These are phyloP conservation scores for Brachypalpus laphriformis DNA, from an alignment of 2,888 invertebrate genomes.

Conservation along the genomic window DNA sequence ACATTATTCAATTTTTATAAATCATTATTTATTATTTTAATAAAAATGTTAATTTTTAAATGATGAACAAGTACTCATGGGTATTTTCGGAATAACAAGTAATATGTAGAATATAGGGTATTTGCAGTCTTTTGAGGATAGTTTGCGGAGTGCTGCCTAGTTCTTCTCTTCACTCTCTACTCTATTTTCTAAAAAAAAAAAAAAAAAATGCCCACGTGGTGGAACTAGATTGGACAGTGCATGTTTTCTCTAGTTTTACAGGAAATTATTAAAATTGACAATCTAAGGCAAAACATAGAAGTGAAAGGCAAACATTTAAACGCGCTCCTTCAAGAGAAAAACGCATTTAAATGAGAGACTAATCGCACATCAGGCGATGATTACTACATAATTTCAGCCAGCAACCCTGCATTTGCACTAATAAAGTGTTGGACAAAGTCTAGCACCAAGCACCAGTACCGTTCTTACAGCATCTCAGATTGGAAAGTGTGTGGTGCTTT, in stretches of 20 bases:
- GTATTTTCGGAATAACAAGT: too few species aligned
- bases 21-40: too few species aligned
- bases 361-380: slow-evolving; percentile 22
- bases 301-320: not conserved
- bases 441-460: slow-evolving; percentile 12
- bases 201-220: slow-evolving; percentile 61
- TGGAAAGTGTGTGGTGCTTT: not conserved
- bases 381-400: too few species aligned
- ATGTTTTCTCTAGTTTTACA: not conserved
- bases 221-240: slow-evolving; percentile 33
- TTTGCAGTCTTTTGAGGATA: too few species aligned
- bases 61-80: too few species aligned
- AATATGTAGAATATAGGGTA: too few species aligned
- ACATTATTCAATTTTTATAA: too few species aligned
- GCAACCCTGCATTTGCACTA: slow-evolving; percentile 51
- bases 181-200: not conserved
- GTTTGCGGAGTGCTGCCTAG: too few species aligned
- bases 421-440: slow-evolving; percentile 53
- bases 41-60: too few species aligned
- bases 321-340: not conserved
- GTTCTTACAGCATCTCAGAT: slow-evolving; percentile 32
- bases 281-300: not conserved
- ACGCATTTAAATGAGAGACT: not conserved
- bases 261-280: not conserved
- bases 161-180: not conserved